These are phyloP conservation scores for Karalla daura DNA, from an alignment of 2,797 vertebrate genomes.

Conservation along the genomic window DNA sequence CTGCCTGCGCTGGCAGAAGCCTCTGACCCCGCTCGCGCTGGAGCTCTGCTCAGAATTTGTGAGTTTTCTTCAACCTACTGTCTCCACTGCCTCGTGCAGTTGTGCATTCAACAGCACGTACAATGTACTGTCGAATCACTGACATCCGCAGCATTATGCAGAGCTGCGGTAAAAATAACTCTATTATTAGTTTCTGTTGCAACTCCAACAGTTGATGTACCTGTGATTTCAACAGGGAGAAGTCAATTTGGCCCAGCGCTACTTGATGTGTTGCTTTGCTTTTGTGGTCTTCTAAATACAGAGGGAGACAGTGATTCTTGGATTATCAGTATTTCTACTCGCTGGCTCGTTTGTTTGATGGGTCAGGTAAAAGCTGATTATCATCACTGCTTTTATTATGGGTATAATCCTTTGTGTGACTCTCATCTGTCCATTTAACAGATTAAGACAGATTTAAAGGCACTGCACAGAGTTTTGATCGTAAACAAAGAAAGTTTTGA, in stretches of 20 bases:
- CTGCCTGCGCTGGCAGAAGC: background rate
- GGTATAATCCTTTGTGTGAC: slow-evolving; percentile 23
- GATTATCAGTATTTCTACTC: slow-evolving; percentile 10
- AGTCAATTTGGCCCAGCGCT: too few species aligned
- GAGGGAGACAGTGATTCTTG: background rate
- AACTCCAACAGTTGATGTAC: background rate
- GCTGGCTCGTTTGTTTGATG: background rate
- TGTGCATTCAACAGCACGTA: background rate
- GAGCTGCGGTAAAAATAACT: too few species aligned
- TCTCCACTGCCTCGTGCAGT: background rate
- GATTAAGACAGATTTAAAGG: slow-evolving; percentile 28
- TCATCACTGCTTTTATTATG: background rate
- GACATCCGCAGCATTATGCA: background rate
- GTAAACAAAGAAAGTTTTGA: slow-evolving; percentile 41
- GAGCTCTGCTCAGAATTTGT: background rate
- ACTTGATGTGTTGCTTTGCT: background rate
- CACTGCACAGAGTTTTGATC: slow-evolving; percentile 3
- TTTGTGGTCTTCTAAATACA: background rate
- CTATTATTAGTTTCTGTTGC: background rate
- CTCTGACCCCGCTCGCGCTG: background rate
- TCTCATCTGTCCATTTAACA: slow-evolving; percentile 32
- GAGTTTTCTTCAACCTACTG: background rate
- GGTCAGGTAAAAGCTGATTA: background rate
- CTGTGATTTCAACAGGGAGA: background rate
- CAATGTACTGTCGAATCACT: background rate